phyloP scores from a whole-genome alignment of 2,113 vertebrate species.

The Nasalis larvatus region DNA sequence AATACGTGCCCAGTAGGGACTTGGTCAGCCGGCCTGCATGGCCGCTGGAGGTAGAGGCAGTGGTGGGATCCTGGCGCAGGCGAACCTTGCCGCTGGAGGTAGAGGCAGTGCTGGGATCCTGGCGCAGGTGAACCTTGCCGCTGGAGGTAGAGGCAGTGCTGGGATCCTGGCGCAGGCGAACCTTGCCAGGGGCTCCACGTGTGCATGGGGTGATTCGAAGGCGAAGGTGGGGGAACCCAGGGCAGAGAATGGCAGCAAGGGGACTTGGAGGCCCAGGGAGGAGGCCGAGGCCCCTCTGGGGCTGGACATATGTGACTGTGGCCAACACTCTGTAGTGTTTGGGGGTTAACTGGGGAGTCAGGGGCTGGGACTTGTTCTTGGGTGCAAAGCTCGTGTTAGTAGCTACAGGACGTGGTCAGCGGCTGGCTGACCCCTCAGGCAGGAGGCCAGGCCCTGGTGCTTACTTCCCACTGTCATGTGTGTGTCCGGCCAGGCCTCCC shows the following conservation, averaged over 20 bases:
- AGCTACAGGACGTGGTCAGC: background rate
- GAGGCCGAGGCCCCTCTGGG: too few relatives aligned
- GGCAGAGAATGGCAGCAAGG: background rate
- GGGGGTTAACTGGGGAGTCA: too few relatives aligned
- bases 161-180: background rate
- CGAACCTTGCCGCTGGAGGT: background rate
- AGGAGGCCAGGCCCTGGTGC: fast-evolving
- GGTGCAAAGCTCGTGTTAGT: fast-evolving
- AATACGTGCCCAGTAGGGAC: background rate
- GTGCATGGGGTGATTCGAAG: background rate
- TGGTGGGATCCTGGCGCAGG: background rate
- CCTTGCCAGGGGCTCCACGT: background rate
- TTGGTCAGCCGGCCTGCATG: background rate
- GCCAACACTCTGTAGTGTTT: background rate
- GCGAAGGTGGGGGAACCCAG: background rate
- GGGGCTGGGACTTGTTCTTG: background rate
- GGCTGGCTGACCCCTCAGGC: background rate
- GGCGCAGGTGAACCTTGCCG: background rate
- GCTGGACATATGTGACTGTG: background rate
- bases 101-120: too few relatives aligned
- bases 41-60: background rate
- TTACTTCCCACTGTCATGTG: background rate
- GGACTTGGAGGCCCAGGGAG: background rate
- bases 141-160: background rate
- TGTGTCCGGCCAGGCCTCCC: background rate